Evolutionary conservation across 1,140 invertebrate species (phyloP), one percentile per base, ranked within the genome.

Genomic region (Eupeodes corollae): DNA sequence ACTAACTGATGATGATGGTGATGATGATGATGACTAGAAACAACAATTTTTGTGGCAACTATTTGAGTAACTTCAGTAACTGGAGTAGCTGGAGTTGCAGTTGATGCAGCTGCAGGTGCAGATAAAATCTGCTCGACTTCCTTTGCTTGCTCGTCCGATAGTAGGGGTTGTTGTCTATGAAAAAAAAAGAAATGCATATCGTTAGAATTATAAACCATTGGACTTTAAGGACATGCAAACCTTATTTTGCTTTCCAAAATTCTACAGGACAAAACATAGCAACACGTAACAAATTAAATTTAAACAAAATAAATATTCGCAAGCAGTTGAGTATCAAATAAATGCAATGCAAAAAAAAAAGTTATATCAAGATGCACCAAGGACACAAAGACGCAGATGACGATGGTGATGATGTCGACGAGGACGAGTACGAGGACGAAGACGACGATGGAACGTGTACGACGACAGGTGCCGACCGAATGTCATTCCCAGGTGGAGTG

Each of bases 131-230:
- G 79, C 52, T 82, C 81, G 52, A 88, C 84, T 76, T 89, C 84
- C 66, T 86, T 83, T 44, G 86, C 84, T 71, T 89, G 86, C 71
- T 90, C 86, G 63, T 90, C 86, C 38, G 84, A 86, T 56, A 88
- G 72, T 56, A 88, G 68, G 56, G 79, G 76, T 67, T 86, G 83
- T 77, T 84, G 79, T 67, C 82, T 83, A 70, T 53, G 41, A 59
- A 44, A 19, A 39, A 14, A 49, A 44, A 32, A 19, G 50, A 49
- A 49, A 44, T 37, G 15, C 16, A 46, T 30, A 38, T 42, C 44
- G 49, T 46, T 30, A 39, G 16, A 42, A 52, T 33, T 35, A 35
- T 3, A 37, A 34, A 52, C 43, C 19, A 44, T 44, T 44, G n/a
- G 5, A 16, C 16, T 14, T 48, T 42, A 43, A 38, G 15, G 19